phyloP scores from a whole-genome alignment of 2,888 invertebrate species.

The Willowsia nigromaculata region DNA sequence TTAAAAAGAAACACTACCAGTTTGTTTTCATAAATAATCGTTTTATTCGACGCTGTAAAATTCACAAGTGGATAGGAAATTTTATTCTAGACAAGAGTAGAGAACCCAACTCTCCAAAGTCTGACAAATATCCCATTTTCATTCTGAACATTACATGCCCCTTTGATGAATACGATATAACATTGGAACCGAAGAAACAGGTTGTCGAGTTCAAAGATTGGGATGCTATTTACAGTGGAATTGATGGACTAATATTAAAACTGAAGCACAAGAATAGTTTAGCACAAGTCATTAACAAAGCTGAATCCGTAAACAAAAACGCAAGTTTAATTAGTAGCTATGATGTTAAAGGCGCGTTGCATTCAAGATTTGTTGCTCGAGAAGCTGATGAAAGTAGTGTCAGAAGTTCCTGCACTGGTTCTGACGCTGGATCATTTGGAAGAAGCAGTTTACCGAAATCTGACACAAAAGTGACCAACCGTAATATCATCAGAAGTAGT shows the following conservation, averaged over 20 bases:
- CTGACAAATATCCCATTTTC: conserved; percentile 81
- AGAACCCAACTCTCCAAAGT: neutral
- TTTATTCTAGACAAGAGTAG: neutral
- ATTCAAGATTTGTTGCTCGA: conserved; percentile 64
- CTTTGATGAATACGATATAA: conserved; percentile 82
- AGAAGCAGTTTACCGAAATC: neutral
- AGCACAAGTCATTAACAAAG: neutral
- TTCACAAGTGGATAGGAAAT: conserved; percentile 81
- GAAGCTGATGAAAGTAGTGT: neutral
- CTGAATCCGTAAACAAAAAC: neutral
- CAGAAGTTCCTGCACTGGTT: neutral
- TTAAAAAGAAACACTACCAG: conserved; percentile 82
- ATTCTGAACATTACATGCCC: conserved; percentile 83
- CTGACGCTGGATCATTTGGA: conserved; percentile 2
- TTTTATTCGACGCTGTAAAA: conserved; percentile 82
- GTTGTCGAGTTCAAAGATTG: conserved; percentile 83
- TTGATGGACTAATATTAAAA: conserved; percentile 80
- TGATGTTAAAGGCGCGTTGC: conserved; percentile 70
- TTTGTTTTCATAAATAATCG: conserved; percentile 86
- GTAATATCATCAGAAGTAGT: conserved; percentile 11
- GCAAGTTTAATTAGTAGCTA: conserved; percentile 55
- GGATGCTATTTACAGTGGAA: conserved; percentile 81
- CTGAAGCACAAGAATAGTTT: conserved; percentile 67
- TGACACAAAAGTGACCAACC: neutral
- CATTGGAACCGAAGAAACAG: conserved; percentile 82